These are phyloP conservation scores for Apodemus speciosus DNA, from an alignment of 2,113 vertebrate species.

Conservation along the genomic window DNA sequence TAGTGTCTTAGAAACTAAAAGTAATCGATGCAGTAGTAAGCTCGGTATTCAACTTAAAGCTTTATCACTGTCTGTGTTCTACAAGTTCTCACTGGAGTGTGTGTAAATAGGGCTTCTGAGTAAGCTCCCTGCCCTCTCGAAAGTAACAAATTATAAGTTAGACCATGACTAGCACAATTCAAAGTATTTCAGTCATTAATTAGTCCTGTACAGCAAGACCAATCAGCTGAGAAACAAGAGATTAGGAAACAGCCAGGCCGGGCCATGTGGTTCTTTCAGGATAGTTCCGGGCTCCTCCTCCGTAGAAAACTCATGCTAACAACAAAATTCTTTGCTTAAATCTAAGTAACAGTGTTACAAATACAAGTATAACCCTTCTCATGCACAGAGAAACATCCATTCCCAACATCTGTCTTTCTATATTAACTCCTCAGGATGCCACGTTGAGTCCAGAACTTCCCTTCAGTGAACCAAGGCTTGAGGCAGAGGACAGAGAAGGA, in stretches of 20 bases:
- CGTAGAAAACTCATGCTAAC: background rate
- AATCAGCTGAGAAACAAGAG: background rate
- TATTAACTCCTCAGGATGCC: constrained; percentile 73
- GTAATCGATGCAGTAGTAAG: background rate
- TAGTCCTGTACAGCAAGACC: background rate
- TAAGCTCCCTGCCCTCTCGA: background rate
- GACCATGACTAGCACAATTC: background rate
- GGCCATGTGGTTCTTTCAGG: background rate
- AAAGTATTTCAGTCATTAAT: background rate
- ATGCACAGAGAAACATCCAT: background rate
- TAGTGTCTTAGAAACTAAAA: constrained; percentile 46
- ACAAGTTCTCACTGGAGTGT: background rate
- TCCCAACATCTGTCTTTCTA: constrained; percentile 42
- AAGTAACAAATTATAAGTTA: constrained; percentile 8
- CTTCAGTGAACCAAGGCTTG: constrained; percentile 74
- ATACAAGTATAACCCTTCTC: background rate
- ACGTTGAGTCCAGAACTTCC: constrained; percentile 71
- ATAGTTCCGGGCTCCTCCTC: background rate
- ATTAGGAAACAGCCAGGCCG: background rate
- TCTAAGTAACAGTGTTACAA: background rate
- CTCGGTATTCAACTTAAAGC: constrained; percentile 51
- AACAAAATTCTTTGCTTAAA: background rate
- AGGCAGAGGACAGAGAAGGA: constrained; percentile 63
- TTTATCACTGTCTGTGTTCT: background rate
- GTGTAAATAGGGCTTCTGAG: background rate